phyloP scores from a whole-genome alignment of 2,888 invertebrate species.

The Dexiosoma caninum region DNA sequence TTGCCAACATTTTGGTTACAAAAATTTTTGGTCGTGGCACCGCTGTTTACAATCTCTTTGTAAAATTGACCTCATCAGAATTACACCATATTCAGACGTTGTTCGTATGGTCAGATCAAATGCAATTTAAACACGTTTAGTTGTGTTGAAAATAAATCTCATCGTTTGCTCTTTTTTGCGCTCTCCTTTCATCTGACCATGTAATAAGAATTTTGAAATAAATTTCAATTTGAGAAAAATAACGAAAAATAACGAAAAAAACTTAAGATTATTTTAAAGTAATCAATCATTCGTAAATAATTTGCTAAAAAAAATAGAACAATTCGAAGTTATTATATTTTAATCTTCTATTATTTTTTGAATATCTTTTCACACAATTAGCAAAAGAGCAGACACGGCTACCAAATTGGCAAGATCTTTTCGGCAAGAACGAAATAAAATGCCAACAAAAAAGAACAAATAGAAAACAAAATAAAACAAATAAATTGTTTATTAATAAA shows the following conservation, averaged over 20 bases:
- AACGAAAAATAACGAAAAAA: slow-evolving; percentile 14
- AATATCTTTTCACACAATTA: slow-evolving; percentile 58
- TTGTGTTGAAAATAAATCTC: background rate
- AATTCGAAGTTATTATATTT: slow-evolving; percentile 26
- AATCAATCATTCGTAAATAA: slow-evolving; percentile 36
- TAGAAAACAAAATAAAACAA: slow-evolving; percentile 30
- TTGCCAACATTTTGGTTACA: no score
- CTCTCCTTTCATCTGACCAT: background rate
- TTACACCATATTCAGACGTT: no score
- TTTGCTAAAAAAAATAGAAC: slow-evolving; percentile 15
- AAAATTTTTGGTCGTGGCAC: no score
- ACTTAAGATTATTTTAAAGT: slow-evolving; percentile 19
- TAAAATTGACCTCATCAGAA: no score
- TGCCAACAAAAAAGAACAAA: slow-evolving; percentile 35
- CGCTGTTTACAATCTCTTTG: no score
- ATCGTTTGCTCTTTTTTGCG: background rate
- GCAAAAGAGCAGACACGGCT: slow-evolving; percentile 11
- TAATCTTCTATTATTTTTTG: slow-evolving; percentile 42
- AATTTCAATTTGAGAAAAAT: background rate
- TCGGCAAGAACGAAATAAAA: background rate
- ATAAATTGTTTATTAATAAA: slow-evolving; percentile 38
- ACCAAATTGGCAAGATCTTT: slow-evolving; percentile 12
- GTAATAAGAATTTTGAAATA: background rate
- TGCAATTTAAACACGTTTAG: no score
- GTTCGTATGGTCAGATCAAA: no score